phyloP scores from a whole-genome alignment of 1,140 invertebrate species.

The Galleria mellonella region DNA sequence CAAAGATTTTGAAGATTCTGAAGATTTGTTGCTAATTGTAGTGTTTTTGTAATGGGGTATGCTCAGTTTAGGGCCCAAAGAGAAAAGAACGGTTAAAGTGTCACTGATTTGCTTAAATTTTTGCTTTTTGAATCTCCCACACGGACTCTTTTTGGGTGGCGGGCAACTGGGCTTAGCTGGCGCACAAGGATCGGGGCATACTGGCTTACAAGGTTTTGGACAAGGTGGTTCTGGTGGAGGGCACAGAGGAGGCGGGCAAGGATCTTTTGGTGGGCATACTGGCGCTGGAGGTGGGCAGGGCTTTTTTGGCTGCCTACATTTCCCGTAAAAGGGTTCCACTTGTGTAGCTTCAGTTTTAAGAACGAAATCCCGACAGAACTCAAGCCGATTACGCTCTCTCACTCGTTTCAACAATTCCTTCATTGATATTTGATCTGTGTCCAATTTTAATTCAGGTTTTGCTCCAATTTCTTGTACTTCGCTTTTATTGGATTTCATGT shows the following conservation, averaged over 20 bases:
- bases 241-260: conserved; percentile 11
- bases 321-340: conserved; percentile 11
- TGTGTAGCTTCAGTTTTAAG: conserved; percentile 2
- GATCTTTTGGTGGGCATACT: conserved; percentile 8
- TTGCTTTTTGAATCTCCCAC: conserved; percentile 1
- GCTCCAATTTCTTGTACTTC: neutral
- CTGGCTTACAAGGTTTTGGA: conserved; percentile 23
- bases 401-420: conserved; percentile 32
- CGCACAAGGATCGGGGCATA: conserved; percentile 12
- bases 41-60: neutral
- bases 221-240: conserved; percentile 4
- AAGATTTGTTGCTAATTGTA: no score
- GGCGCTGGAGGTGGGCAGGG: conserved; percentile 4
- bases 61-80: neutral
- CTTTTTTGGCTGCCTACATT: conserved; percentile 12
- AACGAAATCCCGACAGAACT: conserved; percentile 15
- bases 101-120: neutral
- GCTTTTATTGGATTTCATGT: no score
- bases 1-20: no score
- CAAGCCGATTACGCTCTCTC: conserved; percentile 21
- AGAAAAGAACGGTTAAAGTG: neutral
- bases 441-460: conserved; percentile 2
- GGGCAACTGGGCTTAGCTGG: conserved; percentile 5
- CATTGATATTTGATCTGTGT: conserved; percentile 11
- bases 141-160: conserved; percentile 5